A percentile compares a stretch with the other conserved stretches of the same genome.
Evolutionary conservation across 2,888 invertebrate species (phyloP).

Genomic region (Tiliacea citrago): DNA sequence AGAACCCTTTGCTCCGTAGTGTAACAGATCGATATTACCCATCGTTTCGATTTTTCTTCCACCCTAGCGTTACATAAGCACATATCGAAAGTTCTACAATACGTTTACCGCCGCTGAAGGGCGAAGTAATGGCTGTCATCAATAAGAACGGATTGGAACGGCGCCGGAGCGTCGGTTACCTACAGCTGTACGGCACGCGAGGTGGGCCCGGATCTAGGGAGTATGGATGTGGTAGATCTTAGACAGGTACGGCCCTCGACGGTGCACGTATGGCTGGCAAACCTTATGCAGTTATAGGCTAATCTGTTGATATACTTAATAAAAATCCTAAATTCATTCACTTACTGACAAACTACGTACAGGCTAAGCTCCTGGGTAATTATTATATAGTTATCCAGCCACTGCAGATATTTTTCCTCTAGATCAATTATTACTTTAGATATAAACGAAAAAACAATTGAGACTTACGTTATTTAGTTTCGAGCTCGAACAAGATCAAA

Average conservation of each 20-base stretch:
- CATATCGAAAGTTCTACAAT: slow-evolving; percentile 44
- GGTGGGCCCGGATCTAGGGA: slow-evolving; percentile 9
- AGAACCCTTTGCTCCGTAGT: not conserved
- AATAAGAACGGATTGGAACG: slow-evolving; percentile 57
- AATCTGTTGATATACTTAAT: no score
- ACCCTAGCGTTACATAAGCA: slow-evolving; percentile 37
- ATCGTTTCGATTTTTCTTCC: slow-evolving; percentile 27
- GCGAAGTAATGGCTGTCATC: slow-evolving; percentile 59
- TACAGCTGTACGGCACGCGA: slow-evolving; percentile 57
- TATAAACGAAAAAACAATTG: no score
- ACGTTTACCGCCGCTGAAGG: slow-evolving; percentile 54
- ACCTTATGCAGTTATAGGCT: not conserved
- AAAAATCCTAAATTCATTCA: no score
- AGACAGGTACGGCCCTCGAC: not conserved
- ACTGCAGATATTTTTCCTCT: no score
- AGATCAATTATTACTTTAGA: no score
- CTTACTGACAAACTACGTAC: no score
- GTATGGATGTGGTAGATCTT: slow-evolving; percentile 25
- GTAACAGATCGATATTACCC: slow-evolving; percentile 4
- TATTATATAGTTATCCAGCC: no score
- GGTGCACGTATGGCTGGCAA: not conserved
- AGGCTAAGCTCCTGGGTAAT: no score
- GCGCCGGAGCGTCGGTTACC: slow-evolving; percentile 49
- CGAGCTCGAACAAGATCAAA: no score
- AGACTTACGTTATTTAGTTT: no score